Conservation (phyloP, 92 coral and sea anemone species). For the Metridium senile region DNA sequence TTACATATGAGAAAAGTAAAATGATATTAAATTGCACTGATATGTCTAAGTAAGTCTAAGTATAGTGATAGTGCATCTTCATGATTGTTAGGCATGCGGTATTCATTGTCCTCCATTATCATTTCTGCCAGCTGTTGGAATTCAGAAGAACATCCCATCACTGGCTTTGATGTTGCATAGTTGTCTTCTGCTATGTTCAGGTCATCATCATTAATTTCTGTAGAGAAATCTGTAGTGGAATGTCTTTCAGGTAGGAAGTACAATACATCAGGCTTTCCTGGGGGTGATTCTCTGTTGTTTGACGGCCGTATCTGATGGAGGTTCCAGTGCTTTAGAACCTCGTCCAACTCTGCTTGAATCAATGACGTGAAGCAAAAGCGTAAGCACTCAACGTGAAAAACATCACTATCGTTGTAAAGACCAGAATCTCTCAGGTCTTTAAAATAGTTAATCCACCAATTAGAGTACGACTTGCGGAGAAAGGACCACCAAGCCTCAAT, state of each 20-base stretch:
- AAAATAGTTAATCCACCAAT: no score
- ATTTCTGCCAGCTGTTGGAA: slow-evolving; percentile 27
- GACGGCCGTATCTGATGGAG: no score
- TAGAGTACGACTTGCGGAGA: no score
- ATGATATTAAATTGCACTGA: background rate
- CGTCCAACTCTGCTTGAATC: background rate
- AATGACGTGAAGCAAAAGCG: no score
- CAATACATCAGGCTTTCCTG: slow-evolving; percentile 22
- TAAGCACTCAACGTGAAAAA: no score
- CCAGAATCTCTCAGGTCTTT: no score
- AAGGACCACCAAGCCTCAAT: no score
- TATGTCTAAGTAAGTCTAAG: background rate
- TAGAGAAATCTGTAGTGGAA: background rate
- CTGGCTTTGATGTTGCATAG: slow-evolving; percentile 2
- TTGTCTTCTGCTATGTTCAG: background rate
- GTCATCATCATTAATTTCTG: slow-evolving; percentile 7
- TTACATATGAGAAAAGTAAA: no score
- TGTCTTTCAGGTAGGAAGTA: slow-evolving; percentile 12
- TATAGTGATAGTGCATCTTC: slow-evolving; percentile 14
- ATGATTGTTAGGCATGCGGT: slow-evolving; percentile 8
- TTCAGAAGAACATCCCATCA: background rate
- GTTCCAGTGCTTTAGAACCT: slow-evolving; percentile 13
- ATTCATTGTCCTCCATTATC: slow-evolving; percentile 32
- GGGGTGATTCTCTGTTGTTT: slow-evolving; percentile 29
- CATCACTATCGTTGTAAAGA: no score